Evolutionary conservation across 2,797 vertebrate species (phyloP).

Genomic region (Crax fasciolata): DNA sequence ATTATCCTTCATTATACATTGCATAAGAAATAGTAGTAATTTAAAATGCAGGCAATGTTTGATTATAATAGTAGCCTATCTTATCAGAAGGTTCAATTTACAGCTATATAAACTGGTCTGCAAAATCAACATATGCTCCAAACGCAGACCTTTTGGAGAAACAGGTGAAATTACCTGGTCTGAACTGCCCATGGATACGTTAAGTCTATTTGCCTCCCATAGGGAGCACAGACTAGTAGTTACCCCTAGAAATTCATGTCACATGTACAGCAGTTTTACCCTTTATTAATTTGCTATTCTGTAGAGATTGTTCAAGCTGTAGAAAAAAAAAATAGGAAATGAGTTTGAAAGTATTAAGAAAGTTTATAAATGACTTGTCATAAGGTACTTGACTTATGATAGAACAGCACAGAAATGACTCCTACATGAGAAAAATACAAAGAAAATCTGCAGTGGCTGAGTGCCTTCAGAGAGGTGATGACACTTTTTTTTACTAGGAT

Average conservation of each 20-base stretch:
- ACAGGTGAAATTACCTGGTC: neutral
- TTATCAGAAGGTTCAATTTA: slow-evolving; percentile 56
- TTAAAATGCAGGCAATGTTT: slow-evolving; percentile 57
- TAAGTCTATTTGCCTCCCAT: neutral
- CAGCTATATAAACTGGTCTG: neutral
- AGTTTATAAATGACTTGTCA: slow-evolving; percentile 34
- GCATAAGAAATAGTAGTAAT: slow-evolving; percentile 61
- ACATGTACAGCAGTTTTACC: neutral
- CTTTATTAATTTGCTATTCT: slow-evolving; percentile 17
- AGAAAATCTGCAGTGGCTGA: neutral
- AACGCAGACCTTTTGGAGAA: neutral
- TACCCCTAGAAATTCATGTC: slow-evolving; percentile 26
- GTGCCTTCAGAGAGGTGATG: neutral
- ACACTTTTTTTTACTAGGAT: neutral
- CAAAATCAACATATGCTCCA: slow-evolving; percentile 12
- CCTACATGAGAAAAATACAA: neutral
- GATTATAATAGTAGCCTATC: slow-evolving; percentile 50
- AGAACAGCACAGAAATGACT: neutral
- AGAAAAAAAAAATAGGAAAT: slow-evolving; percentile 12
- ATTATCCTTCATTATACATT: slow-evolving; percentile 67
- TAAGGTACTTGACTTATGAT: slow-evolving; percentile 23
- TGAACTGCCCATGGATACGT: neutral
- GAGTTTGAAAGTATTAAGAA: slow-evolving; percentile 21
- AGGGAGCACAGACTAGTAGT: neutral
- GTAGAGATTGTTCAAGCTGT: neutral